Conservation (phyloP, 2,113 vertebrate species). For the Leptosomus discolor region DNA sequence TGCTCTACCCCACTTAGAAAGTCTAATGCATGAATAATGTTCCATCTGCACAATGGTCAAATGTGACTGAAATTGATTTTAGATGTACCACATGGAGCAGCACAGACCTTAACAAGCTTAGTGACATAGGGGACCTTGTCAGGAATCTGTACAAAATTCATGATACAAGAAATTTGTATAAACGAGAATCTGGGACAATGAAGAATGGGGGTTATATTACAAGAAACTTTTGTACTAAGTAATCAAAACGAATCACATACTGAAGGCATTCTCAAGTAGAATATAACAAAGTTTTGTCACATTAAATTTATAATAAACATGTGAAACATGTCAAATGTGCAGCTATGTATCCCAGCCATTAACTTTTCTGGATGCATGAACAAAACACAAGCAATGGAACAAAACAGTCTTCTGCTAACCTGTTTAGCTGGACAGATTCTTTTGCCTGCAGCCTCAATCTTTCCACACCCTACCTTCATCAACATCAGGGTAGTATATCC, state of each 20-base stretch:
- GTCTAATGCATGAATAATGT: conserved; percentile 69
- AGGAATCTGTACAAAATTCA: conserved; percentile 69
- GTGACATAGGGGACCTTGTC: conserved; percentile 59
- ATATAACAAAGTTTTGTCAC: conserved; percentile 47
- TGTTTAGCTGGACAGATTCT: not conserved
- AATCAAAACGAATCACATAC: conserved; percentile 24
- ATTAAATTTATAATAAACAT: conserved; percentile 55
- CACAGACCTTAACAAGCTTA: conserved; percentile 48
- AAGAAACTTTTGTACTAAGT: conserved; percentile 24
- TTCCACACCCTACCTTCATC: not conserved
- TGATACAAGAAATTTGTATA: conserved; percentile 64
- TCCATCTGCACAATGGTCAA: conserved; percentile 56
- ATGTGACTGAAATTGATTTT: conserved; percentile 69
- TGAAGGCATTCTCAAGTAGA: not conserved
- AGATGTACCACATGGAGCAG: conserved; percentile 47
- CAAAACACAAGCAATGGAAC: not conserved
- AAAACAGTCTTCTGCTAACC: not conserved
- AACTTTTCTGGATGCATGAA: conserved; percentile 18
- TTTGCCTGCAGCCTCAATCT: not conserved
- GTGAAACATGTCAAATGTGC: conserved; percentile 15
- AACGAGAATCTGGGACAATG: conserved; percentile 46
- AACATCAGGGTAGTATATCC: not conserved
- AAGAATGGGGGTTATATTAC: not conserved
- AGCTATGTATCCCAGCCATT: conserved; percentile 22
- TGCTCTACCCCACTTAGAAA: conserved; percentile 50